A percentile compares a stretch with the other conserved stretches of the same genome.
Conservation (phyloP, 2,797 vertebrate species). For the Enteromius paludinosus region DNA sequence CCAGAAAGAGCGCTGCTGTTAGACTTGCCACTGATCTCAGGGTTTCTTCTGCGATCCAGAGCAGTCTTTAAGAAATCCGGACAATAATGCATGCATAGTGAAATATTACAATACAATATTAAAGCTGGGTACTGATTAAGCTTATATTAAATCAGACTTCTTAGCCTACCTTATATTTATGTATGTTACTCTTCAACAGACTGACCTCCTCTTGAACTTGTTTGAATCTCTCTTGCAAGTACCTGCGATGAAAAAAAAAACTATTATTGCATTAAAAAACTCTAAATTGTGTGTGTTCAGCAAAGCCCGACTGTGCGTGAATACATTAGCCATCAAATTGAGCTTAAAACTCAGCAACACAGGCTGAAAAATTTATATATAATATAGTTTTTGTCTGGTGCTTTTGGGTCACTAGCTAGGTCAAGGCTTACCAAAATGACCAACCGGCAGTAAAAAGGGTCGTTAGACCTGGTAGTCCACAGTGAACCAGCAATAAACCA, state of each 20-base stretch:
- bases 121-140: background rate
- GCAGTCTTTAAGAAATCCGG: constrained; percentile 74
- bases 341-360: too few relatives aligned
- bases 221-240: constrained; percentile 87
- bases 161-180: constrained; percentile 84
- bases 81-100: background rate
- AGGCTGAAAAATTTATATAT: background rate
- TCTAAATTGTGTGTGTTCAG: background rate
- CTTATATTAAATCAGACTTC: background rate
- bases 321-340: background rate
- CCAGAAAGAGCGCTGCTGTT: constrained; percentile 82
- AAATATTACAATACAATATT: background rate
- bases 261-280: background rate
- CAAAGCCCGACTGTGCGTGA: background rate
- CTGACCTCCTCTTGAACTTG: constrained; percentile 87
- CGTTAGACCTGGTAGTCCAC: background rate
- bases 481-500: background rate
- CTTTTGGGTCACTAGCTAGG: background rate
- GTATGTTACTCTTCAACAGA: constrained; percentile 83
- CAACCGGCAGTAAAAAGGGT: background rate
- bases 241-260: constrained; percentile 72
- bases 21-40: constrained; percentile 77
- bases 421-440: background rate
- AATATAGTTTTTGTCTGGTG: background rate
- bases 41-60: constrained; percentile 84